Conservation (phyloP, 2,888 invertebrate species). For the Petrolisthes cinctipes region DNA sequence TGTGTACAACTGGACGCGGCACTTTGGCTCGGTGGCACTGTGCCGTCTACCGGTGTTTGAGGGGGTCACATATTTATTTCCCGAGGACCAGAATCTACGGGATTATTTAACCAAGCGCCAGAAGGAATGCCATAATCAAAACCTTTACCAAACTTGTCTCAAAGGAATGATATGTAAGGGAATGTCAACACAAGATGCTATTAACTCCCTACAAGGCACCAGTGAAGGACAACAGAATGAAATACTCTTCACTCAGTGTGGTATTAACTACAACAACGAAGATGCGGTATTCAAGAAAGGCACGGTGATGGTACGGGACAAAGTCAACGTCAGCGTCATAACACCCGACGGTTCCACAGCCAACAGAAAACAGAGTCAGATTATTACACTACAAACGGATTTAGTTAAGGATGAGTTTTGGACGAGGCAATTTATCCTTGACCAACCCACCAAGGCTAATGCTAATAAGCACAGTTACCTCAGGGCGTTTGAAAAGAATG, state of each 20-base stretch:
- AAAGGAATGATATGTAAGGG: conserved; percentile 88
- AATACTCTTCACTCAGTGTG: conserved; percentile 88
- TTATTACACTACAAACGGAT: conserved; percentile 43
- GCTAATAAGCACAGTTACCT: conserved; percentile 83
- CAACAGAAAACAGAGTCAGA: conserved; percentile 33
- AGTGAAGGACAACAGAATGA: conserved; percentile 93
- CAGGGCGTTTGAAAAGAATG: conserved; percentile 81
- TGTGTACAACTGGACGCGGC: conserved; percentile 86
- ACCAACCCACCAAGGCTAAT: conserved; percentile 75
- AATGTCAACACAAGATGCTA: conserved; percentile 83
- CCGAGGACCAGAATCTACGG: conserved; percentile 84
- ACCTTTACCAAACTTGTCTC: conserved; percentile 95
- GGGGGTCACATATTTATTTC: conserved; percentile 88
- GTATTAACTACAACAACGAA: conserved; percentile 93
- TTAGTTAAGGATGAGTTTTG: conserved; percentile 60
- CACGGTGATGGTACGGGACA: conserved; percentile 78
- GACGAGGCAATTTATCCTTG: conserved; percentile 30
- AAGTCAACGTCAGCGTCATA: conserved; percentile 5
- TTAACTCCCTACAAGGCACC: conserved; percentile 86
- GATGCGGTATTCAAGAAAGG: conserved; percentile 89
- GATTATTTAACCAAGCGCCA: conserved; percentile 94
- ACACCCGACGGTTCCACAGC: conserved; percentile 35
- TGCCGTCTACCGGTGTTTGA: conserved; percentile 93
- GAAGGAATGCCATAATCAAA: conserved; percentile 95
- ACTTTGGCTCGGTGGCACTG: conserved; percentile 78